Percentiles rank a stretch among this genome's conserved stretches.
phyloP scores from a whole-genome alignment of 2,113 vertebrate genomes.

The Pterocles orientalis region DNA sequence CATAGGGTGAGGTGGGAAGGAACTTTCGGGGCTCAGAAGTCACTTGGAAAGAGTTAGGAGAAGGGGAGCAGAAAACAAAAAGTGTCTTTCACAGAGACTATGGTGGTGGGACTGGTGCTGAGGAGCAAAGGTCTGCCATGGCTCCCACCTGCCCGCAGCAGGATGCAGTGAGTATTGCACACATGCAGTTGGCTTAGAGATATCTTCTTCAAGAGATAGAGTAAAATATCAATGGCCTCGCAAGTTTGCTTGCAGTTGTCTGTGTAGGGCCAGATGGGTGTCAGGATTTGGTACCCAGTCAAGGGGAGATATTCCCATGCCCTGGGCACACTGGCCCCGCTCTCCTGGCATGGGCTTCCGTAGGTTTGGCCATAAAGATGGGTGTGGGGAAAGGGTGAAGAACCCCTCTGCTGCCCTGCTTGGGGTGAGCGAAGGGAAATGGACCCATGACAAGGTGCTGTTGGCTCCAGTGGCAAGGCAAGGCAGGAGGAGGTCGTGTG shows the following conservation, averaged over 20 bases:
- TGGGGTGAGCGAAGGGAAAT: background rate
- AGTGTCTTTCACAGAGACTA: background rate
- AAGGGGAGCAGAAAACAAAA: background rate
- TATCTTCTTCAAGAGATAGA: background rate
- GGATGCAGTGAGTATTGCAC: background rate
- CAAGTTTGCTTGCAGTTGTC: accelerated
- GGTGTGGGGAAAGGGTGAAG: background rate
- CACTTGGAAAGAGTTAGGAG: background rate
- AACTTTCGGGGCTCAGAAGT: background rate
- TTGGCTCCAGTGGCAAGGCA: background rate
- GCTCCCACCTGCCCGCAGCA: background rate
- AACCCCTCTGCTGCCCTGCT: background rate
- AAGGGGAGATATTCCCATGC: background rate
- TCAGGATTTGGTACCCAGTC: background rate
- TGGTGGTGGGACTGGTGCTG: background rate
- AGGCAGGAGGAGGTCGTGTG: background rate
- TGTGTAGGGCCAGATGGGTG: accelerated
- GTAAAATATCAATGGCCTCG: background rate
- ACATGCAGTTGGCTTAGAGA: background rate
- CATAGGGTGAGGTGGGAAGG: background rate
- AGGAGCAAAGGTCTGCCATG: background rate
- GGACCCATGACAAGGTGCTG: background rate
- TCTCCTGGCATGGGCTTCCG: accelerated
- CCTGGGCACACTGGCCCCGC: accelerated
- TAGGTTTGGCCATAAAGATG: accelerated